Conservation (phyloP, 2,113 vertebrate species). For the Cinclus mexicanus region DNA sequence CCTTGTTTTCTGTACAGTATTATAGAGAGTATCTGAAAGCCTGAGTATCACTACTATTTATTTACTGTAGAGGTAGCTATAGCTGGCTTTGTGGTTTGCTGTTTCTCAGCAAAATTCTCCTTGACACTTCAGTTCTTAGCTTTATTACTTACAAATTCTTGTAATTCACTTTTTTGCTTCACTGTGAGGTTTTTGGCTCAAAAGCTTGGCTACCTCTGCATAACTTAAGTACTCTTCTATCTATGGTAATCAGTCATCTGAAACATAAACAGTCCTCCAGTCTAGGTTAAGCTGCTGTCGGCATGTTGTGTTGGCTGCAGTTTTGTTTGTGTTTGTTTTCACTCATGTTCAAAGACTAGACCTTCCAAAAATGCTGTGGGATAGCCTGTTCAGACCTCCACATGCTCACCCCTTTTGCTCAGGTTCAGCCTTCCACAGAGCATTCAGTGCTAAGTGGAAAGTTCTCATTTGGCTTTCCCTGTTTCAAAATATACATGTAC, state of each 20-base stretch:
- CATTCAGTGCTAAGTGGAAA: conserved; percentile 35
- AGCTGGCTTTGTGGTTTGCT: neutral
- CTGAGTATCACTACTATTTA: neutral
- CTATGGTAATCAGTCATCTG: neutral
- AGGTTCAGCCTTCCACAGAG: neutral
- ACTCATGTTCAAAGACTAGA: neutral
- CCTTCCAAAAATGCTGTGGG: neutral
- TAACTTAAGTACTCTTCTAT: neutral
- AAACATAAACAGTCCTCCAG: neutral
- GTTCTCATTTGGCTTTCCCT: conserved; percentile 51
- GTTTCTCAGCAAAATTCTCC: neutral
- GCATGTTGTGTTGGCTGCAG: neutral
- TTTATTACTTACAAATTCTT: neutral
- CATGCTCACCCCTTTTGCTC: neutral
- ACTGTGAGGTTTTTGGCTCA: conserved; percentile 23
- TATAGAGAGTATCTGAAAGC: neutral
- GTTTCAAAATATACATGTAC: conserved; percentile 35
- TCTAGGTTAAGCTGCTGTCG: conserved; percentile 21
- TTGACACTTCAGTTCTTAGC: neutral
- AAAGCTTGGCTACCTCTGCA: conserved; percentile 33
- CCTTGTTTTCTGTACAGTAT: neutral
- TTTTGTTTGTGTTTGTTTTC: neutral
- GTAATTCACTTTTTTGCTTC: neutral
- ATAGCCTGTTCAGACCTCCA: neutral
- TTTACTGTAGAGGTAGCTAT: neutral